Evolutionary conservation across 2,888 invertebrate species (phyloP), one percentile per base, ranked within the genome.

Genomic region (Pristionchus fissidentatus): DNA sequence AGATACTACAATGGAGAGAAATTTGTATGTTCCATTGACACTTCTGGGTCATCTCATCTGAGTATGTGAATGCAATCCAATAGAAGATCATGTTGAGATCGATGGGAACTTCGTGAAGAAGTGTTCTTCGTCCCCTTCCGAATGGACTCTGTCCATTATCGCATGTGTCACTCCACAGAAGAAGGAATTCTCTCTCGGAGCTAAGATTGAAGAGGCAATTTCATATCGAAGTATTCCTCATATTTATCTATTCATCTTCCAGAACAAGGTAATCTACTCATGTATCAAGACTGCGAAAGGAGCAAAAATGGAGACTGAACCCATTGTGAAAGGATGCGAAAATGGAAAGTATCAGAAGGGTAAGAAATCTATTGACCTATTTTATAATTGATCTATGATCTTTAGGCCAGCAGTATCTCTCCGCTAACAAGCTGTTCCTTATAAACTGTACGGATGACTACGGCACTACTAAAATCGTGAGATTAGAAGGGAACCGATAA

Each of bases 321-420:
- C 35, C 7, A 26, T 8, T 15, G 26, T 15, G 32, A 62, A 62
- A 19, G 62, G 62, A 7, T 62, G 62, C 29, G 62, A 62, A 19
- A 35, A 62, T 35, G 62, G 62, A 62, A 62, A 62, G 35, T 62
- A 62, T 35, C 29, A 62, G 62, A 62, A 35, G 10, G 62, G 62
- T 62, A 62, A 13, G n/a, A n/a, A 35, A 3, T 62, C 19, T 7
- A 32, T 19, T 62, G 8, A 35, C 62, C 29, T 13, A 62, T 62
- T 35, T 7, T n/a, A 32, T 32, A 19, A 2, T 62, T 15, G 10
- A 13, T 32, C n/a, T n/a, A n/a, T n/a, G n/a, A n/a, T n/a, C n/a
- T n/a, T n/a, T n/a, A 62, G 62, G 62, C 29, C 62, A 62, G 29
- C 29, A 29, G 0, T 62, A 62, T 15, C 32, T 29, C 62, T 32